Percentiles rank a stretch among this genome's conserved stretches.
Evolutionary conservation across 1,140 invertebrate species (phyloP).

Genomic region (Pseudomyrmex sp.): DNA sequence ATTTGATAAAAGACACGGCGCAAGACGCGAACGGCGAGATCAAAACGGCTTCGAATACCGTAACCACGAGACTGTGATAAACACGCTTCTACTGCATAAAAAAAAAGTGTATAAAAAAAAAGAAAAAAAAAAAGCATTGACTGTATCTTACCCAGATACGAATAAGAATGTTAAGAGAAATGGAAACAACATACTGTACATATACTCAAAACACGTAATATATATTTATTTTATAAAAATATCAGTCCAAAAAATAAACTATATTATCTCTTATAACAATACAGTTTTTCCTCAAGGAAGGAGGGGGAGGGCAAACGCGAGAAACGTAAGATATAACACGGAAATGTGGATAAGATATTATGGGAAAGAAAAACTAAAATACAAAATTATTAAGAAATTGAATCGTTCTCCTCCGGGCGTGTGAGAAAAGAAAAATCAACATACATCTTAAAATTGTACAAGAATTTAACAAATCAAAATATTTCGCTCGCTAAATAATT

Average conservation of each 20-base stretch:
- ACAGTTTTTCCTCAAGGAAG: slow-evolving; percentile 23
- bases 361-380: too few species aligned
- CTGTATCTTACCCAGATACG: not conserved
- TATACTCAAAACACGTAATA: slow-evolving; percentile 21
- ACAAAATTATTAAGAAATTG: too few species aligned
- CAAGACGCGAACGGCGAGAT: slow-evolving; percentile 1
- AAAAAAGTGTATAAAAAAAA: too few species aligned
- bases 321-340: not conserved
- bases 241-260: slow-evolving; percentile 68
- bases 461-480: too few species aligned
- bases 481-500: too few species aligned
- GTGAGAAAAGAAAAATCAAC: too few species aligned
- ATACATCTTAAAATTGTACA: too few species aligned
- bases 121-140: too few species aligned
- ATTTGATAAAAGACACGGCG: slow-evolving; percentile 13
- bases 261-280: slow-evolving; percentile 65
- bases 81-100: too few species aligned
- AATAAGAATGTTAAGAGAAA: slow-evolving; percentile 13
- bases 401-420: too few species aligned
- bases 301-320: slow-evolving; percentile 8
- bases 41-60: slow-evolving; percentile 27
- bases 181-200: slow-evolving; percentile 8
- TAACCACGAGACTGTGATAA: slow-evolving; percentile 66
- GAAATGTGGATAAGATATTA: not conserved
- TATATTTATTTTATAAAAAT: slow-evolving; percentile 69